phyloP scores from a whole-genome alignment of 2,113 vertebrate genomes.

The Lampris megalopsis region DNA sequence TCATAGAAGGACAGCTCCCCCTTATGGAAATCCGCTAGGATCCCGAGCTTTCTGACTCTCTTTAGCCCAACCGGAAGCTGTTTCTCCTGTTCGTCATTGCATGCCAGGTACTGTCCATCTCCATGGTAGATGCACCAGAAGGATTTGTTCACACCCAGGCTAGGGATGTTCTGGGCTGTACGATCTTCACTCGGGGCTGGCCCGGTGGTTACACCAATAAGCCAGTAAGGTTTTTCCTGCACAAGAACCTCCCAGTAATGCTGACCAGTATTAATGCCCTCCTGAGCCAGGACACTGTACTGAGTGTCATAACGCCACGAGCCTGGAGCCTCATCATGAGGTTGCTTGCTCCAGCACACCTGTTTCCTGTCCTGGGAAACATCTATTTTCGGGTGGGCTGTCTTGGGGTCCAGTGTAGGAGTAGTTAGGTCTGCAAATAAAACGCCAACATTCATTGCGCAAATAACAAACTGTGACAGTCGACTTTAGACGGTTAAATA shows the following conservation, averaged over 20 bases:
- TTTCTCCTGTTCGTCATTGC: constrained; percentile 73
- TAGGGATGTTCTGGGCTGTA: constrained; percentile 2
- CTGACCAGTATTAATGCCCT: constrained; percentile 64
- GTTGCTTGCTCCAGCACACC: constrained; percentile 74
- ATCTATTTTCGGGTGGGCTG: constrained; percentile 77
- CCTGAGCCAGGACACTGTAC: constrained; percentile 74
- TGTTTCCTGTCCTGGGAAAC: constrained; percentile 74
- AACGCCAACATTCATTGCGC: constrained; percentile 17
- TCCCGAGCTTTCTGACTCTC: constrained; percentile 69
- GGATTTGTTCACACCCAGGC: constrained; percentile 48
- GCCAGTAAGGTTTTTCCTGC: constrained; percentile 82
- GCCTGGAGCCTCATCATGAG: constrained; percentile 22
- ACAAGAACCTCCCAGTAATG: constrained; percentile 83
- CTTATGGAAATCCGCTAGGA: constrained; percentile 69
- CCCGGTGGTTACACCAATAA: constrained; percentile 75
- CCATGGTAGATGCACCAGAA: constrained; percentile 78
- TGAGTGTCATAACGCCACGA: constrained; percentile 64
- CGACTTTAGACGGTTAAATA: constrained; percentile 31
- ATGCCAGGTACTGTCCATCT: constrained; percentile 74
- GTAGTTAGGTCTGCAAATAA: constrained; percentile 75
- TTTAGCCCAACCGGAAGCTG: constrained; percentile 56
- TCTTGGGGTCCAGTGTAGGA: constrained; percentile 68
- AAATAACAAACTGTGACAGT: neutral
- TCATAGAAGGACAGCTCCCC: constrained; percentile 77
- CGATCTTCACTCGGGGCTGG: constrained; percentile 17